Evolutionary conservation across 2,888 invertebrate genomes (phyloP).

Genomic region (Ditula angustiorana): DNA sequence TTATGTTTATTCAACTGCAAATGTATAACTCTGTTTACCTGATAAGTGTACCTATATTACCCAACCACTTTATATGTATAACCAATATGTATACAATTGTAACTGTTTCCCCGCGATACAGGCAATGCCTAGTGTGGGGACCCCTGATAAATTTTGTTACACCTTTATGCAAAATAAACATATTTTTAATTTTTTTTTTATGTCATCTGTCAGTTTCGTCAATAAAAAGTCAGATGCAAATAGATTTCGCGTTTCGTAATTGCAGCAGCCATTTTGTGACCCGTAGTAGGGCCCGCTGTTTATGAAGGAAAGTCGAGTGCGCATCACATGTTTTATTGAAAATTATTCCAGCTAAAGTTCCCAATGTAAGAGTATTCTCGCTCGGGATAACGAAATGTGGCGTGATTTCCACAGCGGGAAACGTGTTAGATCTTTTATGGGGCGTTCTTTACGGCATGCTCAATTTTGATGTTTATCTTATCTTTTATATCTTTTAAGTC

Average conservation of each 20-base stretch:
- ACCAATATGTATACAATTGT: too few species aligned
- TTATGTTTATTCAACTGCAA: too few species aligned
- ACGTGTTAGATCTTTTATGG: conserved; percentile 31
- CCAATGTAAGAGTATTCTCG: conserved; percentile 21
- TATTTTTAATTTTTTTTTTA: too few species aligned
- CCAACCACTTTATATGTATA: too few species aligned
- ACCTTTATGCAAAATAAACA: too few species aligned
- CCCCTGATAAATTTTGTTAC: too few species aligned
- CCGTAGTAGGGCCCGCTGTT: conserved; percentile 46
- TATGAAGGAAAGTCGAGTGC: conserved; percentile 48
- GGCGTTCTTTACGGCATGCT: conserved; percentile 28
- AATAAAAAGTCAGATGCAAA: background rate
- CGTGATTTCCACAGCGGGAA: conserved; percentile 32
- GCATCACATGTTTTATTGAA: conserved; percentile 55
- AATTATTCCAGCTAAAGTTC: conserved; percentile 47
- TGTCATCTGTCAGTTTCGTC: too few species aligned
- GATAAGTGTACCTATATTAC: too few species aligned
- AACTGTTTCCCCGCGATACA: too few species aligned
- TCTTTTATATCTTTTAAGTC: conserved; percentile 38
- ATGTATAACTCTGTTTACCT: too few species aligned
- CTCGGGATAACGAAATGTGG: conserved; percentile 27
- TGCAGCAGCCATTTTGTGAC: background rate
- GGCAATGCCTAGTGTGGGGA: too few species aligned
- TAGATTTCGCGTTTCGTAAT: background rate
- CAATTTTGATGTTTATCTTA: conserved; percentile 38